A percentile compares a stretch with the other conserved stretches of the same genome.
These are phyloP conservation scores for Halcyon leucocephala DNA, from an alignment of 2,797 vertebrate genomes.

Conservation along the genomic window DNA sequence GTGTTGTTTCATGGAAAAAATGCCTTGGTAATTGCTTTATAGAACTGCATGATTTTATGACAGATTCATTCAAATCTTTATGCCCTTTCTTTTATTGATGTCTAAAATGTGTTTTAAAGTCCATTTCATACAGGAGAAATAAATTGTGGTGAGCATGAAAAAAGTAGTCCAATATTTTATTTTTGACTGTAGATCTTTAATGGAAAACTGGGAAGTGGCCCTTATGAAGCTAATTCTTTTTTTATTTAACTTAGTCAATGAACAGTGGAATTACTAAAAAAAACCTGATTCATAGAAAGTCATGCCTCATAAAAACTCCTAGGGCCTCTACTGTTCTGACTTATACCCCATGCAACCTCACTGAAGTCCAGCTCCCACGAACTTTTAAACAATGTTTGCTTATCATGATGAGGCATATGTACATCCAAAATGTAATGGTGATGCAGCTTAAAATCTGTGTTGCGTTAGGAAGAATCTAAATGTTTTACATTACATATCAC, in stretches of 20 bases:
- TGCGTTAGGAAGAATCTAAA: conserved; percentile 47
- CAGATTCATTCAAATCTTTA: background rate
- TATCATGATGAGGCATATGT: background rate
- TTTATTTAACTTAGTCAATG: conserved; percentile 8
- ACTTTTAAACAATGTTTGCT: conserved; percentile 25
- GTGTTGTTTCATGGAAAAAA: background rate
- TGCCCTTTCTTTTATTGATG: background rate
- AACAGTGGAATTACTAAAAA: background rate
- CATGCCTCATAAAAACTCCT: background rate
- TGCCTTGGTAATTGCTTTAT: background rate
- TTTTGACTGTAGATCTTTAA: background rate
- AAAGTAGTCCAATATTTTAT: background rate
- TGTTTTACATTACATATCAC: conserved; percentile 57
- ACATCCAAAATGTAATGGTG: background rate
- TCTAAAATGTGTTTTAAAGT: background rate
- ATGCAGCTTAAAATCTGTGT: background rate
- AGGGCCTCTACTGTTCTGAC: background rate
- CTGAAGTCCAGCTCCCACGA: background rate
- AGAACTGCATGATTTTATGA: background rate
- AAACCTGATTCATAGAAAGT: background rate
- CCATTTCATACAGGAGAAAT: background rate
- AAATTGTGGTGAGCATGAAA: background rate
- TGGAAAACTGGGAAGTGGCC: background rate
- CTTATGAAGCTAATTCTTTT: background rate
- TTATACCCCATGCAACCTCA: background rate